Evolutionary conservation across 2,888 invertebrate genomes (phyloP), one percentile per base, ranked within the genome.

Genomic region (Furcula furcula): DNA sequence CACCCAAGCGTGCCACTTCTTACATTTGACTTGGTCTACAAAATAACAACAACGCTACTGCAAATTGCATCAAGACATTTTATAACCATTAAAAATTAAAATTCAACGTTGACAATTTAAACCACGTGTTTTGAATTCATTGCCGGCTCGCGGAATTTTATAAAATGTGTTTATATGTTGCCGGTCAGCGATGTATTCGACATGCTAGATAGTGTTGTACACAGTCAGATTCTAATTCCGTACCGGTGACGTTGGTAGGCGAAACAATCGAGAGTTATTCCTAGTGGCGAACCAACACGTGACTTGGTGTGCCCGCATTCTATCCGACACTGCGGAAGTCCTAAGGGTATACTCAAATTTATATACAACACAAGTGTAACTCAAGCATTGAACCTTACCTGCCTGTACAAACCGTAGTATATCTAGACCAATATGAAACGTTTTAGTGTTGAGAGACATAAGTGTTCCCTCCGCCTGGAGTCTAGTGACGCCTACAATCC

Each of bases 181-280:
- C 38, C 36, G 50, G 37, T 35, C 54, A 36, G 57, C 65, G 55
- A 59, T 71, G 65, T 63, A 62, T 54, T 45, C 46, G 29, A 55
- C 50, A 57, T 56, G 55, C 58, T 52, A 65, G 65, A 64, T 62
- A 65, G 62, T 57, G 49, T 49, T 59, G 65, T 68, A 75, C 75
- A 73, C 73, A 69, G 69, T 69, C 77, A 61, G 68, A 64, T 65
- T 81, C 85, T 85, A 85, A 79, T 70, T 84, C 65, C 55, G 83
- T 76, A 66, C 62, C 53, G 47, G 72, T 84, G 85, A 81, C 80
- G 84, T 77, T 70, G 61, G 67, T 51, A 49, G 65, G 64, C 70
- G 78, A 75, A 80, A 85, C 85, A 86, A 86, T 84, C 79, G 77
- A 75, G 76, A 82, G 82, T 80, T 86, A 85, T 86, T 84, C 84